A percentile compares a stretch with the other conserved stretches of the same genome.
phyloP scores from a whole-genome alignment of 2,113 vertebrate genomes.

The Panthera leo region DNA sequence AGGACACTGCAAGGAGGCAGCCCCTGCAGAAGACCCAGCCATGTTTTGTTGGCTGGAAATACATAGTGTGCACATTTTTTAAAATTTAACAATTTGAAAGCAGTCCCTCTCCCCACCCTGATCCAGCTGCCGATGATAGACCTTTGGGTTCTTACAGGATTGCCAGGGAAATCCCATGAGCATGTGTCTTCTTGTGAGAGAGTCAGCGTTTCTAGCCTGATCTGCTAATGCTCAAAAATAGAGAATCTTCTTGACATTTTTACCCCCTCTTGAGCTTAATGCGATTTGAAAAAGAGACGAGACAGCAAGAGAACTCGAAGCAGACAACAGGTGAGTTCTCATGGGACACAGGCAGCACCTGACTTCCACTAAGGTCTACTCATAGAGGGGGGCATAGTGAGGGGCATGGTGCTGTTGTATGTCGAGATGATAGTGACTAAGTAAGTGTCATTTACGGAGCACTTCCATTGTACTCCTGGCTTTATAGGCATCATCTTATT shows the following conservation, averaged over 20 bases:
- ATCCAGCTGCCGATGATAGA: conserved; percentile 13
- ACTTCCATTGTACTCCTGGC: background rate
- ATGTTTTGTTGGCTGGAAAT: conserved; percentile 36
- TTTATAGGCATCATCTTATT: background rate
- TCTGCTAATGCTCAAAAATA: background rate
- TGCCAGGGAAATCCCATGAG: conserved; percentile 13
- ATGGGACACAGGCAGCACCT: background rate
- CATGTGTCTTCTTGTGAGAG: conserved; percentile 10
- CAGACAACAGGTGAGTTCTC: background rate
- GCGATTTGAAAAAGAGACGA: background rate
- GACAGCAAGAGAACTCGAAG: background rate
- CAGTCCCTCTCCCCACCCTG: background rate
- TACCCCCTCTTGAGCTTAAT: background rate
- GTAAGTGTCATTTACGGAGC: background rate
- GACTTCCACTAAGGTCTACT: background rate
- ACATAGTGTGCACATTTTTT: background rate
- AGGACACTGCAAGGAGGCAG: background rate
- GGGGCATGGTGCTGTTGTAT: rapidly evolving
- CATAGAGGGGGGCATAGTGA: background rate
- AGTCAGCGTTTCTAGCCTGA: background rate
- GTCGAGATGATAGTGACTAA: background rate
- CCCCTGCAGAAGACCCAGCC: background rate
- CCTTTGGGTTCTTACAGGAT: background rate
- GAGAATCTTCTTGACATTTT: background rate
- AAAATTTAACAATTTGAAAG: conserved; percentile 46